Evolutionary conservation across 2,888 invertebrate genomes (phyloP).

Genomic region (Calephelis perditalis): DNA sequence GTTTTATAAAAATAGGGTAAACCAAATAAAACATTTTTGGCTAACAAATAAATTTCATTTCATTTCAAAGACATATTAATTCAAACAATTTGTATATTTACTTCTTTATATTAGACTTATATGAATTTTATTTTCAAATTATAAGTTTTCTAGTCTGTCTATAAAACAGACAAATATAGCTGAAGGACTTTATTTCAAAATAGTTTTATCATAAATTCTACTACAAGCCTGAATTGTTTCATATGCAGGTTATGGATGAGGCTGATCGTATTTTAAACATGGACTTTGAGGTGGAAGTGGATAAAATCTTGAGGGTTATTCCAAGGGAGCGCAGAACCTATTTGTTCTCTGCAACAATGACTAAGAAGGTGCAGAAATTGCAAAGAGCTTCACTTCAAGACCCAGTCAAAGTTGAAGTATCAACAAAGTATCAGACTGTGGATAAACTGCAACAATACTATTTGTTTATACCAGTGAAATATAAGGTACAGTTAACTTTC

Average conservation of each 20-base stretch:
- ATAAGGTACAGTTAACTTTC: constrained; percentile 81
- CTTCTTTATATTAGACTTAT: no score
- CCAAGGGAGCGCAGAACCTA: constrained; percentile 95
- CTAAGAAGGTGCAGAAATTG: constrained; percentile 95
- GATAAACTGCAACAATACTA: constrained; percentile 97
- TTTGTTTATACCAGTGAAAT: constrained; percentile 96
- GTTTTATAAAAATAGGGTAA: no score
- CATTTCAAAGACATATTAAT: no score
- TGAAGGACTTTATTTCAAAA: no score
- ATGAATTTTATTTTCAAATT: no score
- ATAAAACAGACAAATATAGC: no score
- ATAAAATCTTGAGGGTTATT: constrained; percentile 94
- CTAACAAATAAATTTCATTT: no score
- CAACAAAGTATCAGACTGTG: constrained; percentile 98
- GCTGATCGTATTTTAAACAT: constrained; percentile 98
- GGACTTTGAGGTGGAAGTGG: constrained; percentile 99
- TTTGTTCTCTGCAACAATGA: constrained; percentile 99
- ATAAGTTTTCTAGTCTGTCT: no score
- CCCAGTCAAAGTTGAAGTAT: constrained; percentile 97
- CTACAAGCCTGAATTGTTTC: not conserved
- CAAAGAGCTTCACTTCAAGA: constrained; percentile 96
- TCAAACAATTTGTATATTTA: no score
- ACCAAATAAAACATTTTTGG: no score
- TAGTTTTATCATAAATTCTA: no score
- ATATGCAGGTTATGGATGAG: constrained; percentile 95